Percentiles rank a stretch among this genome's conserved stretches.
phyloP scores from a whole-genome alignment of 2,113 vertebrate genomes.

The Notarius quadriscutis region DNA sequence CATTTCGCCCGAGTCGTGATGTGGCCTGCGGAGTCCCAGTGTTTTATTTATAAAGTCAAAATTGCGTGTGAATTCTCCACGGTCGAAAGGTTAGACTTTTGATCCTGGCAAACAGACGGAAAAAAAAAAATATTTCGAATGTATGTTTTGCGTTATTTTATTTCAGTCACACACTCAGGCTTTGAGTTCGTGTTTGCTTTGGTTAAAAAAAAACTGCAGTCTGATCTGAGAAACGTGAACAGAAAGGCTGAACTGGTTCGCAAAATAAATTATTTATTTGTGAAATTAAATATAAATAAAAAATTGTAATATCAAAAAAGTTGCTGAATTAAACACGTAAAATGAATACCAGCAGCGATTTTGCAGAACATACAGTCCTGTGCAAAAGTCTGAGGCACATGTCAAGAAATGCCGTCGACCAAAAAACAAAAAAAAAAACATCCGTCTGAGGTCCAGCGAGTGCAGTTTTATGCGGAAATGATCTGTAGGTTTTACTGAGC shows the following conservation, averaged over 20 bases:
- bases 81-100: conserved; percentile 74
- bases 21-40: conserved; percentile 50
- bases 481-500: too few relatives aligned
- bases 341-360: neutral
- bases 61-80: conserved; percentile 59
- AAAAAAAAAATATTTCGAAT: conserved; percentile 64
- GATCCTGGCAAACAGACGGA: conserved; percentile 62
- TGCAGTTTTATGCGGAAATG: too few relatives aligned
- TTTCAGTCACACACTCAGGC: conserved; percentile 58
- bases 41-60: conserved; percentile 51
- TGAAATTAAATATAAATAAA: neutral
- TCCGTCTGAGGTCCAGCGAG: too few relatives aligned
- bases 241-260: neutral
- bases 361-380: too few relatives aligned
- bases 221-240: neutral
- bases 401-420: too few relatives aligned
- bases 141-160: conserved; percentile 70
- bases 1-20: conserved; percentile 42
- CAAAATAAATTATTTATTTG: neutral
- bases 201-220: neutral
- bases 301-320: neutral
- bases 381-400: too few relatives aligned
- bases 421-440: too few relatives aligned
- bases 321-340: neutral
- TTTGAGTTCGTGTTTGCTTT: conserved; percentile 59